phyloP scores from a whole-genome alignment of 1,140 invertebrate species.

The Diuraphis noxia region DNA sequence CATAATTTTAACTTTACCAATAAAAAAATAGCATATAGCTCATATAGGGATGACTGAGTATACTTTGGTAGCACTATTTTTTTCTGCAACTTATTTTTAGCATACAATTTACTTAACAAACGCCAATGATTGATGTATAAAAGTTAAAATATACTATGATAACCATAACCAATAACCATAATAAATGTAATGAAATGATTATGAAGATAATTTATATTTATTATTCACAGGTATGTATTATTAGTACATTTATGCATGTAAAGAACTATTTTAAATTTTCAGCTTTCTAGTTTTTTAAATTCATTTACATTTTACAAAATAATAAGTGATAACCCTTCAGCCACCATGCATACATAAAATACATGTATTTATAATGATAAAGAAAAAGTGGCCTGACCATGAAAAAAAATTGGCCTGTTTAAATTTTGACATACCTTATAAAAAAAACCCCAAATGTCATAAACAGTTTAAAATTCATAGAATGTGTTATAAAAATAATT shows the following conservation, averaged over 20 bases:
- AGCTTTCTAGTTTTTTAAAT: neutral
- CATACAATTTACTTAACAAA: neutral
- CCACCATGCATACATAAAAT: neutral
- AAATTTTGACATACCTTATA: neutral
- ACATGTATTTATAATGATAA: neutral
- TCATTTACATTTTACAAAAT: no score
- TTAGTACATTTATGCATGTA: neutral
- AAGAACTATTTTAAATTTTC: neutral
- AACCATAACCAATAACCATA: no score
- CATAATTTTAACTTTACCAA: no score
- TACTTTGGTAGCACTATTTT: no score
- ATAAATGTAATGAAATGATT: no score
- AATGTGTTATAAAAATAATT: neutral
- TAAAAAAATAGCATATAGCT: no score
- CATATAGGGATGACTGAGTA: no score
- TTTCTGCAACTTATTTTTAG: neutral
- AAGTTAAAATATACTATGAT: neutral
- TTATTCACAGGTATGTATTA: neutral
- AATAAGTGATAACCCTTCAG: neutral
- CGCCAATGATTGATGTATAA: neutral
- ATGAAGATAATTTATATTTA: no score
- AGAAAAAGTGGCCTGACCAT: neutral
- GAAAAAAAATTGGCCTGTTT: neutral
- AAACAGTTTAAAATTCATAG: neutral
- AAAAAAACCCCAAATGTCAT: neutral